Percentiles rank a stretch among this genome's conserved stretches.
Conservation (phyloP, 2,113 vertebrate genomes). For the Crotophaga sulcirostris region DNA sequence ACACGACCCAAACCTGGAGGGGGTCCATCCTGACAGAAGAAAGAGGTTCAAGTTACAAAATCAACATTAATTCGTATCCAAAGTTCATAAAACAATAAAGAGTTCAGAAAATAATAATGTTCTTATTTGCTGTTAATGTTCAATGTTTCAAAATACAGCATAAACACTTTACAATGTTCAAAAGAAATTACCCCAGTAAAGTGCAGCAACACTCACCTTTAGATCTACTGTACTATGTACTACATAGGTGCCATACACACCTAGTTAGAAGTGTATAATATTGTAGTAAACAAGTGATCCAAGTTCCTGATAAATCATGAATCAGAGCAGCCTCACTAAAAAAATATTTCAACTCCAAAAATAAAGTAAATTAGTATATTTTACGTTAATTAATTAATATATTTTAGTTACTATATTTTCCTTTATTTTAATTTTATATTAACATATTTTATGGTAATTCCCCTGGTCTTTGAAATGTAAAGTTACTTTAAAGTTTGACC, state of each 20-base stretch:
- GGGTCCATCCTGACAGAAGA: constrained; percentile 87
- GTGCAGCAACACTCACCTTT: neutral
- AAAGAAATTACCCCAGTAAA: neutral
- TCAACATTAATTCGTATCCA: rapidly evolving
- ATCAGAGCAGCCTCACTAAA: neutral
- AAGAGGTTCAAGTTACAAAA: neutral
- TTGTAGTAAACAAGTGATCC: neutral
- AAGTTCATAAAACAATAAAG: neutral
- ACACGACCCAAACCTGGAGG: constrained; percentile 95
- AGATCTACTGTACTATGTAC: neutral
- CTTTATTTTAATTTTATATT: too few species aligned
- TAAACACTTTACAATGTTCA: neutral
- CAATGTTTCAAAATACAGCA: neutral
- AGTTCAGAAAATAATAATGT: neutral
- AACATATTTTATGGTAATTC: neutral
- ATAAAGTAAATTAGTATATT: neutral
- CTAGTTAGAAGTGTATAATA: neutral
- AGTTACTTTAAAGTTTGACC: neutral
- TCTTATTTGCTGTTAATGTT: neutral
- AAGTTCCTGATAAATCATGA: neutral
- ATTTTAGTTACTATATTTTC: neutral
- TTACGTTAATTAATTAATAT: neutral
- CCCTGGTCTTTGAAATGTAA: neutral
- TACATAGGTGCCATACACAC: rapidly evolving
- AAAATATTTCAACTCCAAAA: neutral